These are phyloP conservation scores for Linurgus olivaceus DNA, from an alignment of 2,797 vertebrate species.

Conservation along the genomic window DNA sequence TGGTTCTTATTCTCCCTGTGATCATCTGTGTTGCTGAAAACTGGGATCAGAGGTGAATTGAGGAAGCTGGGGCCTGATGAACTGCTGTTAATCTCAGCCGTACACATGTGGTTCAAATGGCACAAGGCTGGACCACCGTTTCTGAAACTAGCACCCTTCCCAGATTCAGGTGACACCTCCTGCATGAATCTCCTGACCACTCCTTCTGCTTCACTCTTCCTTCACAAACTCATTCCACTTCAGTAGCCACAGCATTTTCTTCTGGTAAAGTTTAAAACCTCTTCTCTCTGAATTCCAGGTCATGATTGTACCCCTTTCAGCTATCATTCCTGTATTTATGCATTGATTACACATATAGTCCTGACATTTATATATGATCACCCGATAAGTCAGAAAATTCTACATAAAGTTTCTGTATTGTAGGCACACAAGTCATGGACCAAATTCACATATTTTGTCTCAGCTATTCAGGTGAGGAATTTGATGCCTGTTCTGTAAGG, in stretches of 20 bases:
- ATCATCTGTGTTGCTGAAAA: neutral
- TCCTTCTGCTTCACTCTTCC: neutral
- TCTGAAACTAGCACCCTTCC: neutral
- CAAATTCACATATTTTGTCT: neutral
- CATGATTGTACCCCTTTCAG: neutral
- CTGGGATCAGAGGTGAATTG: neutral
- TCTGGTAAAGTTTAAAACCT: neutral
- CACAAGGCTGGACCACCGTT: neutral
- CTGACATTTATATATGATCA: neutral
- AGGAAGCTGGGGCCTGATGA: neutral
- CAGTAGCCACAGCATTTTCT: neutral
- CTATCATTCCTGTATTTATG: fast-evolving
- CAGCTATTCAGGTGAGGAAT: neutral
- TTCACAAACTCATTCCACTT: neutral
- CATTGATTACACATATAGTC: neutral
- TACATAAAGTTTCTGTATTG: neutral
- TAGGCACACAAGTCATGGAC: neutral
- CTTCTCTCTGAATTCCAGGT: neutral
- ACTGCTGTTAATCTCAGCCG: neutral
- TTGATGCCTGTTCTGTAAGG: neutral
- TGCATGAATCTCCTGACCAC: neutral
- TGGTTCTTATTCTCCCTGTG: neutral
- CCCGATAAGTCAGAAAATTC: neutral
- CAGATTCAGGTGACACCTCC: neutral
- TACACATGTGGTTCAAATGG: fast-evolving